phyloP scores from a whole-genome alignment of 2,797 vertebrate genomes.

The Pangasius macronema region DNA sequence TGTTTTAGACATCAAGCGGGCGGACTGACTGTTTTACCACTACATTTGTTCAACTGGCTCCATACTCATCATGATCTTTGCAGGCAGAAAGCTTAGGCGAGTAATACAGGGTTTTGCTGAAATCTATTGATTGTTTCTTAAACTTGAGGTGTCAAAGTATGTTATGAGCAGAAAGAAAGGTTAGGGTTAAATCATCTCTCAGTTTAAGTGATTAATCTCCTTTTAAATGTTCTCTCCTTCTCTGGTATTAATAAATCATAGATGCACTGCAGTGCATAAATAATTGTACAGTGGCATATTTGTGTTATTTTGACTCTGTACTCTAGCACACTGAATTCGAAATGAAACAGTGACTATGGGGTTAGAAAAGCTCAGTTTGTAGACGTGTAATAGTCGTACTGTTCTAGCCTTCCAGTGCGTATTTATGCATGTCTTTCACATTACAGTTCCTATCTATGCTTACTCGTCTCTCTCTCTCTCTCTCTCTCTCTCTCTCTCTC shows the following conservation, averaged over 20 bases:
- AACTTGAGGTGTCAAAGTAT: no score
- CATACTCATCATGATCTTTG: neutral
- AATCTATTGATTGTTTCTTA: neutral
- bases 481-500: constrained; percentile 6
- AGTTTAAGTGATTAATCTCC: neutral
- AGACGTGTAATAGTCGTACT: neutral
- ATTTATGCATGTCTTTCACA: neutral
- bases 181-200: neutral
- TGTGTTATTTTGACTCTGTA: neutral
- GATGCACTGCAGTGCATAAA: neutral
- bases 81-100: neutral
- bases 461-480: neutral
- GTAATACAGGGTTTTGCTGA: neutral
- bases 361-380: neutral
- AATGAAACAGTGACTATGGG: neutral
- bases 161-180: no score
- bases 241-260: neutral
- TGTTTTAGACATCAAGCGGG: neutral
- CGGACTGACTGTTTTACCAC: neutral
- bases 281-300: neutral
- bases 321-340: neutral
- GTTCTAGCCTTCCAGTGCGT: neutral
- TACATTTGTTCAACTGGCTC: neutral
- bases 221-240: neutral
- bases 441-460: no score